Evolutionary conservation across 2,113 vertebrate species (phyloP).

Genomic region (Phycodurus eques): DNA sequence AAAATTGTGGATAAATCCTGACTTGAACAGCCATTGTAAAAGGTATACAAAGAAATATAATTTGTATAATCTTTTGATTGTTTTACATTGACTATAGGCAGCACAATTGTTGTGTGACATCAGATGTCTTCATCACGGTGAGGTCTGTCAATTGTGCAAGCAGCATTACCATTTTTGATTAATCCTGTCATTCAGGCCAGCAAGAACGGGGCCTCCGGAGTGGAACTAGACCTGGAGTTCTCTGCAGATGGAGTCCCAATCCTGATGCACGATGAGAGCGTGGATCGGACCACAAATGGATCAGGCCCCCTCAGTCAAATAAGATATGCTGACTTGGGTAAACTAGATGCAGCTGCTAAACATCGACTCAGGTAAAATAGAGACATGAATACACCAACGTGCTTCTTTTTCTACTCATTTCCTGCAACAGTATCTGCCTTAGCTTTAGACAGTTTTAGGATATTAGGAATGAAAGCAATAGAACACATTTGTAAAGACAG

Average conservation of each 20-base stretch:
- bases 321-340: conserved; percentile 80
- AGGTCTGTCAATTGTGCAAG: no score
- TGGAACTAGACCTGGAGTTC: conserved; percentile 94
- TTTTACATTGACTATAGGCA: no score
- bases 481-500: no score
- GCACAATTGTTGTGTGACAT: no score
- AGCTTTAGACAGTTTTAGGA: neutral
- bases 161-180: neutral
- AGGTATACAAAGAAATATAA: no score
- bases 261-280: conserved; percentile 91
- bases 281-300: conserved; percentile 91
- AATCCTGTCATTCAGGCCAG: conserved; percentile 78
- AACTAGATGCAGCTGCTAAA: conserved; percentile 87
- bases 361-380: conserved; percentile 81
- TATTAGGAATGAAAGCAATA: no score
- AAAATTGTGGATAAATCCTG: no score
- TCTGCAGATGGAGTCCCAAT: conserved; percentile 88
- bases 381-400: neutral
- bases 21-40: no score
- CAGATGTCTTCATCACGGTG: no score
- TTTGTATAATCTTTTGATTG: no score
- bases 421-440: neutral
- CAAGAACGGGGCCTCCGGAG: conserved; percentile 85
- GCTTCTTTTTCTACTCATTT: neutral
- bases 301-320: conserved; percentile 80